These are phyloP conservation scores for Adelges cooleyi DNA, from an alignment of 1,140 invertebrate genomes.

Conservation along the genomic window DNA sequence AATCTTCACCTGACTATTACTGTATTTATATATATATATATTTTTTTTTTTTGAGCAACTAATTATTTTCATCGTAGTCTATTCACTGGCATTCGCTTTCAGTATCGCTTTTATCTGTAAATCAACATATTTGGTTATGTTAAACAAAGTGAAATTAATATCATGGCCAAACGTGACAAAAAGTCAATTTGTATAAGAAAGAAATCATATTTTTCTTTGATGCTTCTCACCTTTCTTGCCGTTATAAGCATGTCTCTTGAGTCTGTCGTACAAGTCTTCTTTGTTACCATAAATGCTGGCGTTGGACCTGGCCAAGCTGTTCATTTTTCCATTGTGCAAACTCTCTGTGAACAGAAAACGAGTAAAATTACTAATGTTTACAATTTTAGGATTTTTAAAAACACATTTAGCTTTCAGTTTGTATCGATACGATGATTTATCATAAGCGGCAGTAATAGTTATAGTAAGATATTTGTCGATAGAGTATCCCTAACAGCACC, in stretches of 20 bases:
- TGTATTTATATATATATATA: not conserved
- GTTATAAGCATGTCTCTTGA: slow-evolving; percentile 88
- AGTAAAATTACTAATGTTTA: not conserved
- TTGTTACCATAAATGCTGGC: slow-evolving; percentile 90
- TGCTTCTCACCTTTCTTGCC: slow-evolving; percentile 84
- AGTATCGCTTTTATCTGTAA: slow-evolving; percentile 82
- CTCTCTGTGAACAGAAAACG: slow-evolving; percentile 48
- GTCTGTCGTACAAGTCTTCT: slow-evolving; percentile 88
- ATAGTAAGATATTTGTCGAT: too few species aligned
- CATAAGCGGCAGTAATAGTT: too few species aligned
- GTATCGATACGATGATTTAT: too few species aligned
- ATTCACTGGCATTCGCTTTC: slow-evolving; percentile 75
- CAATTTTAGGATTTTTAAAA: too few species aligned
- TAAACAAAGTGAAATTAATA: too few species aligned
- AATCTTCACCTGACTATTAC: not conserved
- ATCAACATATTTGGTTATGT: slow-evolving; percentile 33
- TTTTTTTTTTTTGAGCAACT: slow-evolving; percentile 23
- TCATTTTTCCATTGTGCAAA: slow-evolving; percentile 71
- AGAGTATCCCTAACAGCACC: too few species aligned
- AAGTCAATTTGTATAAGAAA: not conserved
- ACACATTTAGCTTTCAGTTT: too few species aligned
- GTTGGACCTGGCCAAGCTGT: slow-evolving; percentile 79
- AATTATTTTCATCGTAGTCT: slow-evolving; percentile 6
- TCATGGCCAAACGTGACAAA: not conserved
- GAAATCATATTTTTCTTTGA: too few species aligned